A percentile compares a stretch with the other conserved stretches of the same genome.
phyloP scores from a whole-genome alignment of 2,113 vertebrate genomes.

The Haemorhous mexicanus region DNA sequence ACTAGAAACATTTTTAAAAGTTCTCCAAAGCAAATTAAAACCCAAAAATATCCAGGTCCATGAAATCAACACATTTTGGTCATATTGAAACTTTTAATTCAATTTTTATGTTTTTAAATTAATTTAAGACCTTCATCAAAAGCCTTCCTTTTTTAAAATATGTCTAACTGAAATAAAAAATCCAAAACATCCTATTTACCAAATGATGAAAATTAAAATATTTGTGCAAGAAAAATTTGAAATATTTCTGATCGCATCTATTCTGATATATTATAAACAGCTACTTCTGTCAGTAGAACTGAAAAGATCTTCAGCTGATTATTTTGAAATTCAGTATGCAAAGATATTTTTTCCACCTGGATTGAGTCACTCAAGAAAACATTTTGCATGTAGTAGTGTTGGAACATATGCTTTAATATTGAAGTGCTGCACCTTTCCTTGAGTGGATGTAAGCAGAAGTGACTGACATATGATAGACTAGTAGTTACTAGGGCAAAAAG shows the following conservation, averaged over 20 bases:
- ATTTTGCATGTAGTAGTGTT: background rate
- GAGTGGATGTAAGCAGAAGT: background rate
- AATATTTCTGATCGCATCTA: background rate
- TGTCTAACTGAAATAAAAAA: background rate
- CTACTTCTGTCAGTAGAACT: background rate
- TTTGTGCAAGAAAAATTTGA: background rate
- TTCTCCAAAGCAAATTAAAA: background rate
- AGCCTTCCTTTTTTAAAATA: background rate
- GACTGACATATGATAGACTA: background rate
- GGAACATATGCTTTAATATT: background rate
- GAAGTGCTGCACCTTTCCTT: background rate
- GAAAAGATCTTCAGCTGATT: background rate
- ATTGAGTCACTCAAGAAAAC: background rate
- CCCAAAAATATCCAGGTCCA: fast-evolving
- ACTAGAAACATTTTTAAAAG: background rate
- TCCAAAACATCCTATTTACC: too few relatives aligned
- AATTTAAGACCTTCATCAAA: background rate
- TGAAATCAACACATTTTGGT: background rate
- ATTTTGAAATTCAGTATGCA: background rate
- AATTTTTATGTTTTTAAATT: background rate
- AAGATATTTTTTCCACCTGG: background rate
- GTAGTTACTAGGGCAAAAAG: background rate
- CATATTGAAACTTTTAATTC: background rate
- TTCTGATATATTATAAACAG: background rate
- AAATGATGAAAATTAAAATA: background rate